These are phyloP conservation scores for Coelopa frigida DNA, from an alignment of 1,140 invertebrate species.

Conservation along the genomic window DNA sequence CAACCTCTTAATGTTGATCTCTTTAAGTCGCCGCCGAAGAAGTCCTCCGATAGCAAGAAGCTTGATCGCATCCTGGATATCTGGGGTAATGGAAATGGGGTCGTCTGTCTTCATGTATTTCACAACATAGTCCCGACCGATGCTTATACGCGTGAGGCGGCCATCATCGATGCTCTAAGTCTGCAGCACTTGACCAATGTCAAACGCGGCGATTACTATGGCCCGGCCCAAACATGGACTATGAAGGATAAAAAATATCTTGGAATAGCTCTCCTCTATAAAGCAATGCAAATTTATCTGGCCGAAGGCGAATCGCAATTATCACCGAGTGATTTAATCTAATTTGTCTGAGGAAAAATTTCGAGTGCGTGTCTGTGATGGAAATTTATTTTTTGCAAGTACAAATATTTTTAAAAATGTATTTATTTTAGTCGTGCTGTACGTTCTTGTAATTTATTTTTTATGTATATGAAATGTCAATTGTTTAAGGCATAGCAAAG, in stretches of 20 bases:
- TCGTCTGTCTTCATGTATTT: conserved; percentile 86
- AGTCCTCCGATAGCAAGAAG: conserved; percentile 50
- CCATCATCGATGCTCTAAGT: conserved; percentile 85
- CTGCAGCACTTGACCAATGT: conserved; percentile 71
- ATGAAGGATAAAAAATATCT: conserved; percentile 60
- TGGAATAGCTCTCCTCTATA: conserved; percentile 75
- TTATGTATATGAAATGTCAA: no score
- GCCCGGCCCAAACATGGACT: conserved; percentile 65
- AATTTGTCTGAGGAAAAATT: no score
- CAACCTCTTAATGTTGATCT: conserved; percentile 22
- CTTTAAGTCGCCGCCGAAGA: conserved; percentile 26
- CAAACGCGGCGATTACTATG: conserved; percentile 78
- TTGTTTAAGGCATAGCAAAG: no score
- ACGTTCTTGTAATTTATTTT: no score
- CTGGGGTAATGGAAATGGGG: conserved; percentile 74
- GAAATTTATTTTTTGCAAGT: no score
- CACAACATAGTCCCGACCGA: conserved; percentile 86
- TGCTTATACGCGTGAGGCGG: conserved; percentile 86
- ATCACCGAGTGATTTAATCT: conserved; percentile 58
- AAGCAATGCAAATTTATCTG: conserved; percentile 77
- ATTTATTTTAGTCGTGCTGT: no score
- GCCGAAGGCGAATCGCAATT: conserved; percentile 79
- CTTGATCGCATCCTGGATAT: conserved; percentile 76
- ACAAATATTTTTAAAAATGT: no score
- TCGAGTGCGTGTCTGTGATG: no score